Base-by-base conservation (phyloP, 2,113 vertebrate genomes). In the Syrmaticus mikado region DNA sequence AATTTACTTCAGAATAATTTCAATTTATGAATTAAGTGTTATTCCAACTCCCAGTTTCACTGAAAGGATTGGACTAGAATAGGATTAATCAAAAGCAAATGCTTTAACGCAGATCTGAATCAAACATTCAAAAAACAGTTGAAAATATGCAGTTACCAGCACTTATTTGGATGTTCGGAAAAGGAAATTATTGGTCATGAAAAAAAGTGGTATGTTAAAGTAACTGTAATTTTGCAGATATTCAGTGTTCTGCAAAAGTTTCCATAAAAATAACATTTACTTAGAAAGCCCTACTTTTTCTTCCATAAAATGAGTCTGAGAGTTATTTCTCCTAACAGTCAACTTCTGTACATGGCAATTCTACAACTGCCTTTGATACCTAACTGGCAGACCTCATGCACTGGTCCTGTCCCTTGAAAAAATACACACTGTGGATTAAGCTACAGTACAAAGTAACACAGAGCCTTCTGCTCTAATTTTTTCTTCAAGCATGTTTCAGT, bases 241-340 rank as follows among this genome's bases (percentile, higher is more conserved):
- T 55, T 83, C 76, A 64, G 38, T n/a, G 67, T 38, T 82, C 45
- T 77, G 73, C 73, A 81, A 87, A 90, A 80, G 60, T 36, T 75
- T 94, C 76, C 90, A 86, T 81, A 94, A 96, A 94, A 93, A 85
- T 66, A 93, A 77, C n/a, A 81, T 81, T 89, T 92, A 62, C 87
- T 92, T 93, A 74, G 70, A 83, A 88, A 95, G 85, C 20, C 25
- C 78, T 36, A 68, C 28, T 67, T 71, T 16, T 71, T 94, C 82
- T 71, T 77, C 50, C 67, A 52, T 71, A 74, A 67, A 73, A 34
- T 36, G 21, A 72, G 14, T 11, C 60, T 74, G 32, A 55, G 93
- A 85, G 58, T 68, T 84, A 60, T 72, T 94, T 87, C 89, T 87
- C 46, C 84, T 79, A 93, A 85, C 62, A 79, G 81, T 87, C 84